Evolutionary conservation across 2,888 invertebrate species (phyloP), one percentile per base, ranked within the genome.

Genomic region (Melinaea marsaeus): DNA sequence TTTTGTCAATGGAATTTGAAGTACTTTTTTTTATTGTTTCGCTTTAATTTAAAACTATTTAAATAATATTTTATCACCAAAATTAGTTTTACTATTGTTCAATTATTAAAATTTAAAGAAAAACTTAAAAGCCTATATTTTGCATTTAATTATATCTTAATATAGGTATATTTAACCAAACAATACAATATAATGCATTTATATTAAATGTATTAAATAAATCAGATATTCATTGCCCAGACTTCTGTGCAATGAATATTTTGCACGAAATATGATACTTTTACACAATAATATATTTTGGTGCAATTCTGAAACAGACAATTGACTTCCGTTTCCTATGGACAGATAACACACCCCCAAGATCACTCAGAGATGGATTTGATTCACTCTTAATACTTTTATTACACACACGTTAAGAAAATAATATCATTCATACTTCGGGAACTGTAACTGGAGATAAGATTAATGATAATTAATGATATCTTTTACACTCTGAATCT

Each of bases 251-350:
- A 59, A 63, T 13, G 11, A 37, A 51, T 1, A 37, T 48, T 22
- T 48, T 74, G 77, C 73, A 75, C 75, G 87, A 80, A 88, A 88
- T 75, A 69, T 73, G 79, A 88, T 73, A 71, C 61, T 66, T 69
- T 68, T 55, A 60, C 83, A 85, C 83, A 80, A 82, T 78, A 74
- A 75, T 68, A 68, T 73, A 69, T 65, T 74, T 79, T 74, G 69
- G 72, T 76, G 72, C 74, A 75, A 79, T 78, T 78, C 80, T 71
- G 76, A 76, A 79, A 69, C 71, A 71, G 79, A 88, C 88, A 89
- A 88, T 86, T 77, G 83, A 85, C 78, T 84, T 90, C 88, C 90
- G 90, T 75, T 90, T 88, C 88, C 86, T 80, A 75, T 75, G 73
- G 67, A 76, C 75, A 86, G 87, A 88, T 85, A 88, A 80, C 84